Conservation (phyloP, 2,113 vertebrate species). For the Nothocercus julius region DNA sequence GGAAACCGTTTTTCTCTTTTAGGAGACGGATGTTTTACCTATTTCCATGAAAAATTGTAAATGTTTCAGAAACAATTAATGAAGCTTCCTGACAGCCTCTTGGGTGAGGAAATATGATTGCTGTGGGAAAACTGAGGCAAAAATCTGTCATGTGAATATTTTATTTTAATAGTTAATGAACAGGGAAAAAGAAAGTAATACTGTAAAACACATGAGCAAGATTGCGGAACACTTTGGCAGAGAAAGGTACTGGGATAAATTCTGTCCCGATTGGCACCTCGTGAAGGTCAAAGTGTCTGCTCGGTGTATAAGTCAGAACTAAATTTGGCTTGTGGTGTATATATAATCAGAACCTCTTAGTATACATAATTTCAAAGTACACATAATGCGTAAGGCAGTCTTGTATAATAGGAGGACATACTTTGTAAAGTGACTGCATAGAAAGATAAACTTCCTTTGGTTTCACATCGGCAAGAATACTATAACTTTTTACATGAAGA, state of each 20-base stretch:
- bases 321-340: constrained; percentile 10
- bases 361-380: neutral
- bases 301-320: neutral
- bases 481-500: neutral
- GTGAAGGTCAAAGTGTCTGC: constrained; percentile 37
- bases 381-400: neutral
- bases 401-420: neutral
- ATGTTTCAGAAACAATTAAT: constrained; percentile 74
- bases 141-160: constrained; percentile 69
- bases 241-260: constrained; percentile 15
- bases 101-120: constrained; percentile 68
- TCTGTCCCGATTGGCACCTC: neutral
- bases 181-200: constrained; percentile 40
- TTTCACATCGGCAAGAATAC: neutral
- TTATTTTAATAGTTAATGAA: constrained; percentile 72
- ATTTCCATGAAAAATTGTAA: constrained; percentile 64
- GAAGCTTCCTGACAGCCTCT: constrained; percentile 64
- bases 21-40: constrained; percentile 62
- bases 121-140: constrained; percentile 67
- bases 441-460: neutral
- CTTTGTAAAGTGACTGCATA: neutral
- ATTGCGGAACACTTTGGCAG: constrained; percentile 36
- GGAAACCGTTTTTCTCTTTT: constrained; percentile 63
- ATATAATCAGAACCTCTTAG: constrained; percentile 11
- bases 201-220: constrained; percentile 47